phyloP scores from a whole-genome alignment of 2,888 invertebrate genomes.

The Cryptocephalus moraei region DNA sequence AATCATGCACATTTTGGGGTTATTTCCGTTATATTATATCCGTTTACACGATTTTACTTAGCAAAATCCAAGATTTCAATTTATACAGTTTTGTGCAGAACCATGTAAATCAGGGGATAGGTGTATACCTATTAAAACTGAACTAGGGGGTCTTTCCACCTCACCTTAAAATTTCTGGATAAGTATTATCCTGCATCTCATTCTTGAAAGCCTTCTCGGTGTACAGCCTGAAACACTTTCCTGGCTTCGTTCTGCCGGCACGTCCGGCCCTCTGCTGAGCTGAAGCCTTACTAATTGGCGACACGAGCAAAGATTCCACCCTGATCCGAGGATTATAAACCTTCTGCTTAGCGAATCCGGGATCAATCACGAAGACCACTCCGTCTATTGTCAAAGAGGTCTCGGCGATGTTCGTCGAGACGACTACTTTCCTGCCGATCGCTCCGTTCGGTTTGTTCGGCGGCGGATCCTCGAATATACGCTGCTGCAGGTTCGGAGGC shows the following conservation, averaged over 20 bases:
- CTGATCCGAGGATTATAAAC: slow-evolving; percentile 56
- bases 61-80: no score
- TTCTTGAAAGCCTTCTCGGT: slow-evolving; percentile 92
- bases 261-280: slow-evolving; percentile 95
- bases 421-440: slow-evolving; percentile 70
- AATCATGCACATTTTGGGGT: no score
- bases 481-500: slow-evolving; percentile 92
- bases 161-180: slow-evolving; percentile 77
- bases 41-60: no score
- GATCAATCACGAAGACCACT: slow-evolving; percentile 98
- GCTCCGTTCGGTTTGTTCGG: slow-evolving; percentile 72
- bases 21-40: no score
- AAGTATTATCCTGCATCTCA: slow-evolving; percentile 99
- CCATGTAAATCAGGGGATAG: no score
- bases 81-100: no score
- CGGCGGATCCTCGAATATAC: slow-evolving; percentile 96
- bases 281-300: slow-evolving; percentile 97
- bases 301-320: slow-evolving; percentile 94
- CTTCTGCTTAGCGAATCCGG: slow-evolving; percentile 99
- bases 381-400: slow-evolving; percentile 98
- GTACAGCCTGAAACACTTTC: slow-evolving; percentile 93
- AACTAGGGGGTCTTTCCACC: neutral
- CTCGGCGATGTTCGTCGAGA: slow-evolving; percentile 98
- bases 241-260: slow-evolving; percentile 95
- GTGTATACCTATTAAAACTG: no score